Percentiles rank a stretch among this genome's conserved stretches.
phyloP scores from a whole-genome alignment of 2,888 invertebrate species.

The Scaptomyza reducta region DNA sequence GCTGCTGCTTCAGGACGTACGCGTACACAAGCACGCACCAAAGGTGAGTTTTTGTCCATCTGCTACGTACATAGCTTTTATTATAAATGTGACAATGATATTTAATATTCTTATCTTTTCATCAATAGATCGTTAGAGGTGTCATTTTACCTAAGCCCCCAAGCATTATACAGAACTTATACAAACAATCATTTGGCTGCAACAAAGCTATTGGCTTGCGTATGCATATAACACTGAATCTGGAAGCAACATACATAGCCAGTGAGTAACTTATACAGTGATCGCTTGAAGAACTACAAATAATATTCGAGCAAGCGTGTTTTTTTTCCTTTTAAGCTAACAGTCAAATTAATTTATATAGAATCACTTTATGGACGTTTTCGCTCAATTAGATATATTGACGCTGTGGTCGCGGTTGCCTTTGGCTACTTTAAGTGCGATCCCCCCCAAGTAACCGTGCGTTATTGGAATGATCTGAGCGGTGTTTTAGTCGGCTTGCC shows the following conservation, averaged over 20 bases:
- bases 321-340: not conserved
- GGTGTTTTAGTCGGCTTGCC: slow-evolving; percentile 59
- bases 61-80: not conserved
- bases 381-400: slow-evolving; percentile 65
- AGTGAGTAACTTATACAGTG: slow-evolving; percentile 62
- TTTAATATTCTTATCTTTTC: not conserved
- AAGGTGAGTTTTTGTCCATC: slow-evolving; percentile 12
- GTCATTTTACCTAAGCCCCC: not conserved
- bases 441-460: slow-evolving; percentile 60
- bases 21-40: slow-evolving; percentile 13
- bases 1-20: slow-evolving; percentile 64
- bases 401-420: slow-evolving; percentile 79
- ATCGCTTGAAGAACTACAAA: not conserved
- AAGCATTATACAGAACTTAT: slow-evolving; percentile 55
- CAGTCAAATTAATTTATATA: slow-evolving; percentile 7
- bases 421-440: slow-evolving; percentile 81
- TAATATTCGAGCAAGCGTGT: not conserved
- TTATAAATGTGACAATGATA: not conserved
- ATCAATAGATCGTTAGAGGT: slow-evolving; percentile 7
- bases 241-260: slow-evolving; percentile 75
- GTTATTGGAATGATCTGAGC: slow-evolving; percentile 66
- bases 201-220: slow-evolving; percentile 70
- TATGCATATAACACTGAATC: slow-evolving; percentile 80
- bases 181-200: slow-evolving; percentile 70
- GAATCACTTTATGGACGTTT: slow-evolving; percentile 57